These are phyloP conservation scores for Guaruba guarouba DNA, from an alignment of 2,113 vertebrate genomes.

Conservation along the genomic window DNA sequence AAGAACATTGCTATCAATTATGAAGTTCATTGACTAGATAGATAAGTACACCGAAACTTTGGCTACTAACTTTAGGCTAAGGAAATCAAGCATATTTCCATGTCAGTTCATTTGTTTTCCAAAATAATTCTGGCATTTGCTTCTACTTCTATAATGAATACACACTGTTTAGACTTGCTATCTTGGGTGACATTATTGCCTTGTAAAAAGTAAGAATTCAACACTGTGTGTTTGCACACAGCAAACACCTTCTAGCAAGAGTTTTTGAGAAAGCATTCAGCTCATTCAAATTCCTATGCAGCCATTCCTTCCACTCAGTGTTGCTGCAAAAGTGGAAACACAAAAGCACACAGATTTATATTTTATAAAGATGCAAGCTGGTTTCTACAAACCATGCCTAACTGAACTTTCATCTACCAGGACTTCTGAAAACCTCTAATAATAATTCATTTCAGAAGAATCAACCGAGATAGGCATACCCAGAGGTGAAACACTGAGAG, in stretches of 20 bases:
- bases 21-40: background rate
- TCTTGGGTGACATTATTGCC: background rate
- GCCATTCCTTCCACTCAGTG: background rate
- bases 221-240: background rate
- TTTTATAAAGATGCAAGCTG: background rate
- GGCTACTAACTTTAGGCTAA: background rate
- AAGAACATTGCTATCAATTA: background rate
- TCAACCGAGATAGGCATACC: rapidly evolving
- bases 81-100: rapidly evolving
- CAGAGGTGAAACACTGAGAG: background rate
- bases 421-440: background rate
- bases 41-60: background rate
- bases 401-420: background rate
- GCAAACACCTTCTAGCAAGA: background rate
- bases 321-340: background rate
- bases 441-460: background rate
- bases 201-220: background rate
- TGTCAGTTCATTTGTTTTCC: background rate
- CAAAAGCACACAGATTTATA: background rate
- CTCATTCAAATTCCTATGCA: background rate
- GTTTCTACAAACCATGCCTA: background rate
- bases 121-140: background rate
- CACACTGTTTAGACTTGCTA: background rate
- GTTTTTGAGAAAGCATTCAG: background rate
- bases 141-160: background rate